These are phyloP conservation scores for Eulemur coronatus DNA, from an alignment of 2,797 vertebrate genomes.

Conservation along the genomic window DNA sequence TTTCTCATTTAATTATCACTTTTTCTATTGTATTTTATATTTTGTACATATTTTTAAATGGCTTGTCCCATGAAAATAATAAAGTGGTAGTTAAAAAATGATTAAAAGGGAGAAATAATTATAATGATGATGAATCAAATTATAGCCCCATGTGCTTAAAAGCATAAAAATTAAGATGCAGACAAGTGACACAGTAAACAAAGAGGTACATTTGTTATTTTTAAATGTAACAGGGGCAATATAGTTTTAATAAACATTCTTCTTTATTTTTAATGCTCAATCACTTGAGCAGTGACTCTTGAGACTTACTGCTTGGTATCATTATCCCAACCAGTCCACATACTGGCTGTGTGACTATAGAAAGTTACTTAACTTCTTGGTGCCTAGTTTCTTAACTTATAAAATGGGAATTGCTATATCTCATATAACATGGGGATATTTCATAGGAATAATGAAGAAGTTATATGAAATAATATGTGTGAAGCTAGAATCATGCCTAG, in stretches of 20 bases:
- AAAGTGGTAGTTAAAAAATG: background rate
- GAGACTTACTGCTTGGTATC: background rate
- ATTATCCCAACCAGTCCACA: background rate
- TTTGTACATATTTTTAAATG: background rate
- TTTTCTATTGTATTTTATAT: background rate
- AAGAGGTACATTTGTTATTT: background rate
- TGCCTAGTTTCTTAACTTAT: background rate
- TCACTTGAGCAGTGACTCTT: background rate
- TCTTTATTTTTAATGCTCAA: background rate
- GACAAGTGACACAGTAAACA: background rate
- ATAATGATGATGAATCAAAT: slow-evolving; percentile 9
- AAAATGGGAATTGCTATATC: background rate
- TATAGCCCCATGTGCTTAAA: background rate
- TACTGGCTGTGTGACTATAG: background rate
- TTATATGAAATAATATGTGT: background rate
- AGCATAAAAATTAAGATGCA: background rate
- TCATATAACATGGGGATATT: background rate
- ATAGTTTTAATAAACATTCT: background rate
- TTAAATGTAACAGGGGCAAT: background rate
- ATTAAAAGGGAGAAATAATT: slow-evolving; percentile 41
- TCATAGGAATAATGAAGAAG: background rate
- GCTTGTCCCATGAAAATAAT: background rate
- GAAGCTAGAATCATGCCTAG: background rate
- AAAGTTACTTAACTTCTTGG: background rate
- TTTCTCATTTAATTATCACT: slow-evolving; percentile 8